Conservation (phyloP, 2,888 invertebrate genomes). For the Drosophila nr. medialis region DNA sequence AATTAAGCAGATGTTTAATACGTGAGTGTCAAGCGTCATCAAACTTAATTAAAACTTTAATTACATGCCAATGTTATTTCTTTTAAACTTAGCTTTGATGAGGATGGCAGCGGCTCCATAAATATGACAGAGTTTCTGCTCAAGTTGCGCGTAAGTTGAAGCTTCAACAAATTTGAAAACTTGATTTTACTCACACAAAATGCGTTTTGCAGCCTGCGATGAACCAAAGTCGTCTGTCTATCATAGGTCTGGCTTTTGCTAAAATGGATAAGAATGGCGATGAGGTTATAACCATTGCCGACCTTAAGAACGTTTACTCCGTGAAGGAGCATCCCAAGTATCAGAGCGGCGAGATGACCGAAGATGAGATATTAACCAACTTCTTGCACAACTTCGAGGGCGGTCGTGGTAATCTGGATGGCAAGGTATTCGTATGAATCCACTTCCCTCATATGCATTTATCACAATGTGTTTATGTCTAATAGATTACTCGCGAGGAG, state of each 20-base stretch:
- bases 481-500: slow-evolving; percentile 95
- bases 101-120: slow-evolving; percentile 92
- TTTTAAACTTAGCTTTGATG: slow-evolving; percentile 88
- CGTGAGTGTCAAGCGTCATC: slow-evolving; percentile 58
- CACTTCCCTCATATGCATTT: neutral
- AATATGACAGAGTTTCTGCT: slow-evolving; percentile 95
- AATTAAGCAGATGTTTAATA: slow-evolving; percentile 82
- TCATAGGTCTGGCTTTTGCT: slow-evolving; percentile 93
- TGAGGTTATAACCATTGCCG: slow-evolving; percentile 91
- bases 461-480: too few species aligned
- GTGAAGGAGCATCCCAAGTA: slow-evolving; percentile 93
- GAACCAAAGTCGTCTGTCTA: slow-evolving; percentile 89
- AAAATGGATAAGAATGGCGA: slow-evolving; percentile 95
- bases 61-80: neutral
- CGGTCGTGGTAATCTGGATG: slow-evolving; percentile 88
- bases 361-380: slow-evolving; percentile 92
- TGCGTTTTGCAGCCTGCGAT: slow-evolving; percentile 90
- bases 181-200: neutral
- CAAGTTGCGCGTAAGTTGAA: slow-evolving; percentile 90
- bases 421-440: slow-evolving; percentile 86
- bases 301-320: slow-evolving; percentile 92
- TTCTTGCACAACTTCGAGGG: slow-evolving; percentile 95
- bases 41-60: neutral
- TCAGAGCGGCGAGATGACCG: slow-evolving; percentile 94
- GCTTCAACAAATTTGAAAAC: neutral